A percentile compares a stretch with the other conserved stretches of the same genome.
phyloP scores from a whole-genome alignment of 2,888 invertebrate species.

The Empis livida region DNA sequence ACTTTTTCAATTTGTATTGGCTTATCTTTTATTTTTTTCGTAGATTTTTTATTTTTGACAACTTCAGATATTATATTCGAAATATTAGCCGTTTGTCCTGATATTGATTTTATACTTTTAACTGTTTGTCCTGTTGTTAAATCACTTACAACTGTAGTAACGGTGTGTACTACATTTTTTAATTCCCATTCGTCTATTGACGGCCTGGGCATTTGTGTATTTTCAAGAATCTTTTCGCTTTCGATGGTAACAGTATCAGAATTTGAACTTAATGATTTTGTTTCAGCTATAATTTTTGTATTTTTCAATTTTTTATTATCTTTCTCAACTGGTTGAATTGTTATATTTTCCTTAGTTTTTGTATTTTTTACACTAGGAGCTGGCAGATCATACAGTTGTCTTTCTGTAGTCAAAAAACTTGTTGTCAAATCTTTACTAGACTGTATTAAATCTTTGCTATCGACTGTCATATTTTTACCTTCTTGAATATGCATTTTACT shows the following conservation, averaged over 20 bases:
- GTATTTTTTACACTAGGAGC: background rate
- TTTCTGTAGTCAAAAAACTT: slow-evolving; percentile 10
- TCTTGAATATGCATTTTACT: slow-evolving; percentile 3
- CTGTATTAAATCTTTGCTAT: slow-evolving; percentile 8
- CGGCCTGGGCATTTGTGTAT: background rate
- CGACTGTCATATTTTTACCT: slow-evolving; percentile 4
- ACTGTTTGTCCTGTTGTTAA: slow-evolving; percentile 3
- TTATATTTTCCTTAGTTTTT: background rate
- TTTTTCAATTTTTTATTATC: background rate
- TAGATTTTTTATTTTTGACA: background rate
- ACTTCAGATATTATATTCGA: background rate
- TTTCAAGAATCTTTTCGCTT: background rate
- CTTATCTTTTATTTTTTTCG: background rate
- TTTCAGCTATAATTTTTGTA: background rate
- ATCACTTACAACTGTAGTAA: slow-evolving; percentile 5
- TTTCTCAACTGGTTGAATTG: slow-evolving; percentile 9
- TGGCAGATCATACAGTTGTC: slow-evolving; percentile 10
- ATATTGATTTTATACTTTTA: background rate
- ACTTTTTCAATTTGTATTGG: background rate
- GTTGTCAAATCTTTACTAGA: background rate
- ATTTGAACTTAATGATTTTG: background rate
- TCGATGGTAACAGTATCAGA: too few relatives aligned
- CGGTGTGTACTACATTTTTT: slow-evolving; percentile 3
- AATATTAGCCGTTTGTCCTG: background rate
- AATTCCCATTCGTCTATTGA: slow-evolving; percentile 4